Evolutionary conservation across 2,113 vertebrate genomes (phyloP), one percentile per base, ranked within the genome.

Genomic region (Erpornis zantholeuca): DNA sequence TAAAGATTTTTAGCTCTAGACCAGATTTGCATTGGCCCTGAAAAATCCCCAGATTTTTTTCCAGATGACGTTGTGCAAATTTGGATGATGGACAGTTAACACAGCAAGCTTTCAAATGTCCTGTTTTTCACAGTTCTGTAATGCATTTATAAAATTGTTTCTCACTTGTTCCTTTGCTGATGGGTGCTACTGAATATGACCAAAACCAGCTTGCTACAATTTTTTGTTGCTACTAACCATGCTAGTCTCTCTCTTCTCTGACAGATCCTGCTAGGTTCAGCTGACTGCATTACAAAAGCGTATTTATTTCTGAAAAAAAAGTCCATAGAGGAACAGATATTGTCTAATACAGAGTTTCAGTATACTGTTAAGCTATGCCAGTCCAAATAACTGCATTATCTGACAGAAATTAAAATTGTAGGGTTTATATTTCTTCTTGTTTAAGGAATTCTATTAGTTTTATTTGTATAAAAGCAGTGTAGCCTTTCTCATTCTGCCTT

Each of bases 51-150:
- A 56, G 65, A 29, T 44, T 42, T 64, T 66, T 81, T 82, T 36
- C n/a, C 8, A 64, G 24, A 22, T 82, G 57, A 47, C 0, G 0
- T 50, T 85, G 70, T 94, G 91, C 92, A 94, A 92, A 94, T 91
- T 96, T 90, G 92, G 50, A 94, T 91, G 93, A 94, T 79, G 82
- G 96, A 86, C 78, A 47, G 36, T 79, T 91, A 94, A 91, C 16
- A 28, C 17, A 86, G 24, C 28, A 84, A 94, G 31, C 42, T 96
- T 96, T 96, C 76, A 73, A 77, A 57, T 81, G 40, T 93, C 60
- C 71, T 87, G 40, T 92, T 94, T 93, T 88, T 85, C 68, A 65
- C 80, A 90, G 77, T 95, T 97, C 88, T 96, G 77, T 87, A 35
- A 68, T 73, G 15, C 97, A 92, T 96, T 96, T 90, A 88, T 94